Evolutionary conservation across 2,888 invertebrate species (phyloP).

Genomic region (Melangyna quadrimaculata): DNA sequence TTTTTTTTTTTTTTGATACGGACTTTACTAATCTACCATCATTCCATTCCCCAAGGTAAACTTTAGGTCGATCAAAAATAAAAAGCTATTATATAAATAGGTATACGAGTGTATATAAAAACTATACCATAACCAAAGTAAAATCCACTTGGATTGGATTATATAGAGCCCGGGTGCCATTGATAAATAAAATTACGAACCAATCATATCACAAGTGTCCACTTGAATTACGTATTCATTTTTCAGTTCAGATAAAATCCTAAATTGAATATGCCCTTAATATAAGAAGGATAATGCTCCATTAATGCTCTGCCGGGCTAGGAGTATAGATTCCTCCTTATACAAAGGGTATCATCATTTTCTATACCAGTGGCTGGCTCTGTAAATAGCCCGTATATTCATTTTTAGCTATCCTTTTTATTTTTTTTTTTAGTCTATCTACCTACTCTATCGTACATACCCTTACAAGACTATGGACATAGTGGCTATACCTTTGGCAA

Average conservation of each 20-base stretch:
- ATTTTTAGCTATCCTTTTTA: neutral
- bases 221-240: slow-evolving; percentile 68
- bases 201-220: slow-evolving; percentile 64
- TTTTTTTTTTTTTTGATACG: neutral
- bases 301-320: slow-evolving; percentile 40
- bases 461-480: neutral
- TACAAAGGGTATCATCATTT: slow-evolving; percentile 42
- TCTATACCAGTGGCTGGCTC: slow-evolving; percentile 4
- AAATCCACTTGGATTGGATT: slow-evolving; percentile 27
- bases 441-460: neutral
- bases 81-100: too few relatives aligned
- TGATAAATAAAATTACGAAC: slow-evolving; percentile 62
- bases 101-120: neutral
- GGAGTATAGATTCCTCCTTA: too few relatives aligned
- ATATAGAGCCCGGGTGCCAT: slow-evolving; percentile 17
- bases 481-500: slow-evolving; percentile 24
- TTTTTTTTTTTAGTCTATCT: neutral
- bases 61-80: slow-evolving; percentile 21
- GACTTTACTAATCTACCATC: neutral
- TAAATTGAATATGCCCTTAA: slow-evolving; percentile 60
- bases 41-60: slow-evolving; percentile 6
- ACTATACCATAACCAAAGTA: neutral
- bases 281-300: slow-evolving; percentile 52
- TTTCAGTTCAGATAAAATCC: slow-evolving; percentile 55
- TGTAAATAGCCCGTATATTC: slow-evolving; percentile 27